These are phyloP conservation scores for Notolabrus celidotus DNA, from an alignment of 2,797 vertebrate genomes.

Conservation along the genomic window DNA sequence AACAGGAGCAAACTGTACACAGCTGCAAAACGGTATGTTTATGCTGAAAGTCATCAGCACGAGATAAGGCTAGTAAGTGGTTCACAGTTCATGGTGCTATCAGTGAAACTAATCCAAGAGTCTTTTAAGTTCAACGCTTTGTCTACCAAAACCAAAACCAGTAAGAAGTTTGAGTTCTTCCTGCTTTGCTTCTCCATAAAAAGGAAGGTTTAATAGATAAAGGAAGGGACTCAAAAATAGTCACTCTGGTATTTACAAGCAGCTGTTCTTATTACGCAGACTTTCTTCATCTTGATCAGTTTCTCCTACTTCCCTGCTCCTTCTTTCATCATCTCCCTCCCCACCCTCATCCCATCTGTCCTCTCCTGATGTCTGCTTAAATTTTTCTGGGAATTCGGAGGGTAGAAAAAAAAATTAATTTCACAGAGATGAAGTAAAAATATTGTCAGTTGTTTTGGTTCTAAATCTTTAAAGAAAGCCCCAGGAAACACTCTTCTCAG, in stretches of 20 bases:
- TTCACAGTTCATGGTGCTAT: no score
- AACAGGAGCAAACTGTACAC: no score
- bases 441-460: conserved; percentile 12
- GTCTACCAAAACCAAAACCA: neutral
- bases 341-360: conserved; percentile 61
- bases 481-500: neutral
- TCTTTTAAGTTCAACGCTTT: no score
- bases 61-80: no score
- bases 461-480: neutral
- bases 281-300: conserved; percentile 35
- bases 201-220: conserved; percentile 12
- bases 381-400: conserved; percentile 51
- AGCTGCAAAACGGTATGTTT: no score
- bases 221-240: conserved; percentile 18
- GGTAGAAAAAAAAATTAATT: conserved; percentile 32
- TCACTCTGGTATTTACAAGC: conserved; percentile 12
- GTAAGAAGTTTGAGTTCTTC: conserved; percentile 3
- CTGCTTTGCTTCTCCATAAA: conserved; percentile 5
- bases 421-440: conserved; percentile 24
- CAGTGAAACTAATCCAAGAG: no score
- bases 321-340: conserved; percentile 22
- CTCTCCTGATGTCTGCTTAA: conserved; percentile 48
- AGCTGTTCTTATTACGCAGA: conserved; percentile 40
- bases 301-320: conserved; percentile 15
- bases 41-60: no score